Base-by-base conservation (phyloP, 2,888 invertebrate species). In the Dasysyrphus albostriatus region DNA sequence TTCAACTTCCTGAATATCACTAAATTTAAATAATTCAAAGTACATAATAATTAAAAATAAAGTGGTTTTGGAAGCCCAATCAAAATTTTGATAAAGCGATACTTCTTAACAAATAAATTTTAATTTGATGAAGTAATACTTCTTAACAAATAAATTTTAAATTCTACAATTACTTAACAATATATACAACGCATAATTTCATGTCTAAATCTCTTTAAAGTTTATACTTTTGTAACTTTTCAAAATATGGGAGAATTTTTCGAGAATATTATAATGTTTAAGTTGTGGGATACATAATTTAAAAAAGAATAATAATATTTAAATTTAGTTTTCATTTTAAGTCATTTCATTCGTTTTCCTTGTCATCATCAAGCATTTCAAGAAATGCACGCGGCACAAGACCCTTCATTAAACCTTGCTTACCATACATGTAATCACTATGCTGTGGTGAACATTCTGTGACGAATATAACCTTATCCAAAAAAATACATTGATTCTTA, bases 301-400 rank as follows among this genome's bases (percentile, higher is more conserved):
- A 29, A 12, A 10, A 24, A 24, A 24, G 12, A 51, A 29, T 24
- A 14, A 39, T 61, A 47, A 56, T 65, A 19, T 10, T 59, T 44
- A 16, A 37, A 10, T 61, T 72, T 14, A 67, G 67, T 34, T 67
- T 8, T 78, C 29, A 19, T 49, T 5, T 75, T 10, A 61, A 3
- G 8, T 54, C 14, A 8, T 65, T 39, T 10, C 76, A 84, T 34
- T 91, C 89, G 37, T 88, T 90, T 32, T 90, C 89, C 39, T 88
- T 90, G n/a, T 89, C 88, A 74, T 91, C 91, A 79, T 93, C 92
- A 24, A 94, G 92, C 90, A 95, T 93, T 93, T 97, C 96, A 88
- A 97, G 93, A 93, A 96, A 97, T 73, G 96, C 96, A 90, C 95
- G 94, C 39, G 97, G 97, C 76, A 97, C 96, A 92, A 96, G 95